phyloP scores from a whole-genome alignment of 1,140 invertebrate species.

The Conopomorpha cramerella region DNA sequence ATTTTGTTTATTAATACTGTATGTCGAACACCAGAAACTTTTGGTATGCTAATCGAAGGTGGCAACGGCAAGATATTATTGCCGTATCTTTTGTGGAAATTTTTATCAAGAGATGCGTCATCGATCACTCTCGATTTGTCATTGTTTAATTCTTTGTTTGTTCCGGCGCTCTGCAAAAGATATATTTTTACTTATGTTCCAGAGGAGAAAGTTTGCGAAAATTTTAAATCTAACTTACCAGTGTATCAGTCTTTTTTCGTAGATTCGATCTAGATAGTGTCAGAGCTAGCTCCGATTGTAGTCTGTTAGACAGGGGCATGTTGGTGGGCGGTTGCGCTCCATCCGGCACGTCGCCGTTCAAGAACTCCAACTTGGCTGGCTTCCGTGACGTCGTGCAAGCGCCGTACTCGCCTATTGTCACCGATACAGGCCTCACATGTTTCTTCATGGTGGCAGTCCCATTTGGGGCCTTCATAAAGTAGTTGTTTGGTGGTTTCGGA shows the following conservation, averaged over 20 bases:
- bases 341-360: conserved; percentile 53
- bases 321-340: conserved; percentile 28
- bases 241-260: conserved; percentile 69
- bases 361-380: conserved; percentile 70
- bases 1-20: neutral
- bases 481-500: conserved; percentile 69
- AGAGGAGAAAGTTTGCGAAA: conserved; percentile 1
- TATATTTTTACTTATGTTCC: neutral
- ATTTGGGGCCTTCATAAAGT: conserved; percentile 62
- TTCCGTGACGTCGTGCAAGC: conserved; percentile 62
- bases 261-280: conserved; percentile 76
- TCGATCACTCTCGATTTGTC: conserved; percentile 24
- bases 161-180: conserved; percentile 8
- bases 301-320: conserved; percentile 62
- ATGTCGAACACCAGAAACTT: conserved; percentile 30
- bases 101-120: conserved; percentile 29
- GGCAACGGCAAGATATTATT: conserved; percentile 56
- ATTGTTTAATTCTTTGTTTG: no score
- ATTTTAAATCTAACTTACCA: conserved; percentile 46
- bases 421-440: conserved; percentile 57
- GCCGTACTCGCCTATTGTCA: conserved; percentile 73
- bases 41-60: conserved; percentile 53
- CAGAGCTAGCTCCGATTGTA: conserved; percentile 73
- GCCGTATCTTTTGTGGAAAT: conserved; percentile 59
- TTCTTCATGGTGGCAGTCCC: conserved; percentile 56